Percentiles rank a stretch among this genome's conserved stretches.
Evolutionary conservation across 2,113 vertebrate species (phyloP).

Genomic region (Ochotona curzoniae): DNA sequence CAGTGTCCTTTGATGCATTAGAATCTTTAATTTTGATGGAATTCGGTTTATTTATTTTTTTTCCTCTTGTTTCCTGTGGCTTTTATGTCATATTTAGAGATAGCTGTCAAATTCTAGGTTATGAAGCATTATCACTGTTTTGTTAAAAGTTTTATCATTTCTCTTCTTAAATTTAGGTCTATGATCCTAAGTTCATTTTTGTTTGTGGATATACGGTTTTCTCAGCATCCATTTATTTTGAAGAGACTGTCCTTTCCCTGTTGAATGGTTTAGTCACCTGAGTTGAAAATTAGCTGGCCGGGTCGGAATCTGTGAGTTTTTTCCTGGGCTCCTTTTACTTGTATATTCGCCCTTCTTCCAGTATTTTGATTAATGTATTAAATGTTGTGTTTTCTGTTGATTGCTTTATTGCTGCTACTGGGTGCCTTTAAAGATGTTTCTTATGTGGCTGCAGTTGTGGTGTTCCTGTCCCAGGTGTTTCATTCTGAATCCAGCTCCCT

Average conservation of each 20-base stretch:
- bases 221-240: background rate
- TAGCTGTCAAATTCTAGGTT: background rate
- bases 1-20: background rate
- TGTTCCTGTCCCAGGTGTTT: too few relatives aligned
- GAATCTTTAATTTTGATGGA: slow-evolving; percentile 18
- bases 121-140: background rate
- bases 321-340: background rate
- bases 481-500: too few relatives aligned
- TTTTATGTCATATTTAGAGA: slow-evolving; percentile 11
- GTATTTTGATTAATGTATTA: slow-evolving; percentile 4
- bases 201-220: background rate
- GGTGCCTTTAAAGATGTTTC: slow-evolving; percentile 8
- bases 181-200: slow-evolving; percentile 5
- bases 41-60: background rate
- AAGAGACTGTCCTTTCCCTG: background rate
- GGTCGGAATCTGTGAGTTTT: background rate
- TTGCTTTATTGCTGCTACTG: slow-evolving; percentile 5
- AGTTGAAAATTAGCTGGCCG: background rate
- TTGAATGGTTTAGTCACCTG: background rate
- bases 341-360: background rate
- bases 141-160: background rate
- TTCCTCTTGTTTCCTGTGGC: background rate
- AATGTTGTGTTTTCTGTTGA: slow-evolving; percentile 35
- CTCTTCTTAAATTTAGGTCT: background rate
- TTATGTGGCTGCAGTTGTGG: background rate